These are phyloP conservation scores for Tridacna crocea DNA, from an alignment of 2,888 invertebrate genomes.

Conservation along the genomic window DNA sequence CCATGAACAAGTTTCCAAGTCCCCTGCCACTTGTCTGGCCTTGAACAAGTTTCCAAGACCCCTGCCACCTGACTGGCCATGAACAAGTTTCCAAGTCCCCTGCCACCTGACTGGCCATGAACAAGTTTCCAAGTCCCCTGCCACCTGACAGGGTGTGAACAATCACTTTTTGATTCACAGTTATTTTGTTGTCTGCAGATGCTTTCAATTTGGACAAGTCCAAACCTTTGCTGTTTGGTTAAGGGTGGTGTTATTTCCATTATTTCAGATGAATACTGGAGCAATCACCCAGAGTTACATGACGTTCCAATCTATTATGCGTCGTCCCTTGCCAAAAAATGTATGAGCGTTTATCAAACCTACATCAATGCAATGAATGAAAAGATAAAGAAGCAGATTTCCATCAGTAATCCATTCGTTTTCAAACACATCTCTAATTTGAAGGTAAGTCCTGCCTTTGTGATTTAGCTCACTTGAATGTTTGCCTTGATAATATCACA, in stretches of 20 bases:
- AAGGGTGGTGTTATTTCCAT: background rate
- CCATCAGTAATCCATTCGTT: constrained; percentile 99
- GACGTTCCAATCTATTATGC: constrained; percentile 99
- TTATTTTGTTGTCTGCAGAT: background rate
- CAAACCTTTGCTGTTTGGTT: background rate
- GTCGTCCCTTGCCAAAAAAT: constrained; percentile 99
- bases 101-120: too few species aligned
- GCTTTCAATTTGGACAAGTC: background rate
- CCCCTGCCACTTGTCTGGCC: too few species aligned
- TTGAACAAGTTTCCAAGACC: too few species aligned
- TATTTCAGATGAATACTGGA: constrained; percentile 96
- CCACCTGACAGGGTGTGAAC: too few species aligned
- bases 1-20: too few species aligned
- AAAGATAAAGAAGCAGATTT: constrained; percentile 96
- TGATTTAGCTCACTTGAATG: too few species aligned
- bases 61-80: too few species aligned
- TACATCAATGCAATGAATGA: constrained; percentile 99
- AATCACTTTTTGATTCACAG: too few species aligned
- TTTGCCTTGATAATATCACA: too few species aligned
- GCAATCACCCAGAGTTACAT: constrained; percentile 97
- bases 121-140: too few species aligned
- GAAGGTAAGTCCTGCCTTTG: constrained; percentile 76
- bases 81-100: too few species aligned
- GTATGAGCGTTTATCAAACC: constrained; percentile 99
- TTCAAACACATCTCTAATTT: constrained; percentile 94